Base-by-base conservation (phyloP, 2,888 invertebrate species). In the Prenolepis imparis region DNA sequence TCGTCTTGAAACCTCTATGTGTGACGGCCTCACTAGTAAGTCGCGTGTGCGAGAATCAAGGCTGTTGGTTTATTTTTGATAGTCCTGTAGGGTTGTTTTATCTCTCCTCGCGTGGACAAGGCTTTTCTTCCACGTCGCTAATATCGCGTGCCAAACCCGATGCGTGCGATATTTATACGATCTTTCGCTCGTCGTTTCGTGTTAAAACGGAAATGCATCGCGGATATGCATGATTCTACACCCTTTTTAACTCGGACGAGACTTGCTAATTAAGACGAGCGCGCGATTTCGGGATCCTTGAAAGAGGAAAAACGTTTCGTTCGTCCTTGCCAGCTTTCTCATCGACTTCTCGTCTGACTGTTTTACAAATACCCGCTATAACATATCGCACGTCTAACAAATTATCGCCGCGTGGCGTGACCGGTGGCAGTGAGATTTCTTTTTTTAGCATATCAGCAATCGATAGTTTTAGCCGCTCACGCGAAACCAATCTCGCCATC, bases 51-150 rank as follows among this genome's bases (percentile, higher is more conserved):
- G 48, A 89, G 89, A 88, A 90, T 90, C 90, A 90, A 90, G 90
- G 90, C 88, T 90, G 83, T 85, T 85, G 84, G 90, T 90, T 90
- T 90, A 90, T 90, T 90, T 90, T 86, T 84, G 88, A 87, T 84
- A 64, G 77, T 66, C 78, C 87, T 73, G 82, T 90, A 84, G 44
- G 78, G 68, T 68, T 59, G 44, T 48, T 39, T 70, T 73, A 66
- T 36, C 80, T 52, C n/a, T 52, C 18, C 64, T 82, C 57, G 63
- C 67, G 66, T 77, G 74, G 82, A 66, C 83, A 77, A 80, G 89
- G 86, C 74, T 84, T 83, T 89, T 87, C 78, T 57, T 36, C 83
- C 81, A 41, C 28, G 55, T 61, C 83, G 21, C 9, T 21, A 67
- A 48, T 80, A 84, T 89, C 84, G 90, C 90, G 90, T 90, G 88